Percentiles rank a stretch among this genome's conserved stretches.
phyloP scores from a whole-genome alignment of 2,888 invertebrate species.

The Pegoplata infirma region DNA sequence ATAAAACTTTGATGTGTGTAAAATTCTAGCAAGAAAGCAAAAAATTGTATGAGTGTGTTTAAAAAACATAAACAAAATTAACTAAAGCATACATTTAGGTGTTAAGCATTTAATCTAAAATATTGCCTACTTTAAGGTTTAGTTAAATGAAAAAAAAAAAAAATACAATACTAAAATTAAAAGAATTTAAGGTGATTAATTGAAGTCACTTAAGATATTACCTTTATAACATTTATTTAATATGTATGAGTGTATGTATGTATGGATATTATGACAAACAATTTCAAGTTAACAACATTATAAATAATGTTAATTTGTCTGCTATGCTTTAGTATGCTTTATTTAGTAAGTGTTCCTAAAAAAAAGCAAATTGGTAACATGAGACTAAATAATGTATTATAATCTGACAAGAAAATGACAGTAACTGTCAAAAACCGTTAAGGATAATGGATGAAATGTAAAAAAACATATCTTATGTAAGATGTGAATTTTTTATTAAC shows the following conservation, averaged over 20 bases:
- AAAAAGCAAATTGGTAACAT: neutral
- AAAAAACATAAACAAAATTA: neutral
- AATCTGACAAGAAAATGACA: slow-evolving; percentile 35
- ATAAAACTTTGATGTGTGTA: neutral
- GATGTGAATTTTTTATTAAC: neutral
- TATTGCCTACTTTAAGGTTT: neutral
- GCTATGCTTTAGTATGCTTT: no score
- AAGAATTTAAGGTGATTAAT: neutral
- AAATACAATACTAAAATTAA: neutral
- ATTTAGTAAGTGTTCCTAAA: neutral
- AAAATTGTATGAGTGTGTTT: neutral
- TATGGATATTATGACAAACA: neutral
- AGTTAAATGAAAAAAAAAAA: neutral
- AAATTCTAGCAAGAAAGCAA: neutral
- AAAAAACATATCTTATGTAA: neutral
- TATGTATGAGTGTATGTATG: neutral
- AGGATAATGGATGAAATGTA: slow-evolving; percentile 3
- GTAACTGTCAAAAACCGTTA: slow-evolving; percentile 10
- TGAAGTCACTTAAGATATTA: neutral
- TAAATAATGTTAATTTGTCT: slow-evolving; percentile 24
- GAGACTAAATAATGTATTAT: slow-evolving; percentile 10
- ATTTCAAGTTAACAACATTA: neutral
- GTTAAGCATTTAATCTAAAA: neutral
- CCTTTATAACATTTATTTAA: neutral
- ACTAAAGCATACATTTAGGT: neutral